Conservation (phyloP, 1,140 invertebrate species). For the Drosophila teissieri region DNA sequence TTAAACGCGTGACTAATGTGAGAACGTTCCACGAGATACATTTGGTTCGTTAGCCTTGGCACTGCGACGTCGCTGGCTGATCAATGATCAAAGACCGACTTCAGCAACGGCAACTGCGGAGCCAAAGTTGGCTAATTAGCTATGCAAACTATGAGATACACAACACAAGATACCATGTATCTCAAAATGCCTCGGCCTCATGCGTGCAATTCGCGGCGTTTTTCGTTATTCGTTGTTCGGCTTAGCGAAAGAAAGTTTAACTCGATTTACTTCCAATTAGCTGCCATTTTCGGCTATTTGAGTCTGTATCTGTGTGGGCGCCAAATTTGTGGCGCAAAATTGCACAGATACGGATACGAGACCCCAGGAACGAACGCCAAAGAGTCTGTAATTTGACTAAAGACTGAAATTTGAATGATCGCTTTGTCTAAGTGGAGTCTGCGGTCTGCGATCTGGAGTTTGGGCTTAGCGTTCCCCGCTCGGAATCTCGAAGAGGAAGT, state of each 20-base stretch:
- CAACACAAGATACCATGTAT: conserved; percentile 73
- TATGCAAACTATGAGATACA: conserved; percentile 83
- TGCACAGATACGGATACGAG: conserved; percentile 54
- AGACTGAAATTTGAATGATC: conserved; percentile 68
- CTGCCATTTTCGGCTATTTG: conserved; percentile 69
- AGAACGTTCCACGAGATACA: conserved; percentile 77
- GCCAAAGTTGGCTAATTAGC: conserved; percentile 70
- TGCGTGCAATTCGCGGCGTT: conserved; percentile 67
- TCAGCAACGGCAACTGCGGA: conserved; percentile 22
- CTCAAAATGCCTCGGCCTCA: conserved; percentile 69
- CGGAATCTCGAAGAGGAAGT: conserved; percentile 16
- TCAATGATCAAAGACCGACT: conserved; percentile 74
- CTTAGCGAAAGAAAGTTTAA: conserved; percentile 69
- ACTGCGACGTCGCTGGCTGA: conserved; percentile 49
- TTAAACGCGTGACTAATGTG: conserved; percentile 82
- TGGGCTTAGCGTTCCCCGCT: background rate
- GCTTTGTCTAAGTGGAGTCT: conserved; percentile 53
- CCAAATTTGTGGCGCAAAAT: conserved; percentile 70
- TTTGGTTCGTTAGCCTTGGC: conserved; percentile 68
- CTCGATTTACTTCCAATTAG: conserved; percentile 78
- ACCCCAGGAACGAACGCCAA: conserved; percentile 18
- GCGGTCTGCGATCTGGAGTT: conserved; percentile 10
- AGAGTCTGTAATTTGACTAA: conserved; percentile 75
- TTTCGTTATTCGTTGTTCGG: background rate
- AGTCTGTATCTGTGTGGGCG: conserved; percentile 63